Evolutionary conservation across 2,888 invertebrate genomes (phyloP).

Genomic region (Erebia palarica): DNA sequence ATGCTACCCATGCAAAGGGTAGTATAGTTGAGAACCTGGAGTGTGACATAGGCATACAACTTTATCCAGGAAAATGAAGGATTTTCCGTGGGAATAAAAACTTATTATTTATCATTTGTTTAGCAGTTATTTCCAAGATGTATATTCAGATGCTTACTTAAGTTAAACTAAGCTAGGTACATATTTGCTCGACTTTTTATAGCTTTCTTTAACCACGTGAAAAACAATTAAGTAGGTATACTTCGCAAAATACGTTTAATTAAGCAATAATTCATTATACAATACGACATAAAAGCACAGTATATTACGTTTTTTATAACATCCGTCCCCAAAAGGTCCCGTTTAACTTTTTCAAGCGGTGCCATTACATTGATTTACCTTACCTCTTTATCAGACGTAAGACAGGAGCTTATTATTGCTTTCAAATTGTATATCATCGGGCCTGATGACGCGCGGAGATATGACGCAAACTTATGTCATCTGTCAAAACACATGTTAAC

Average conservation of each 20-base stretch:
- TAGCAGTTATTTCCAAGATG: too few relatives aligned
- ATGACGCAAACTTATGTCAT: constrained; percentile 79
- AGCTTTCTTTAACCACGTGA: not conserved
- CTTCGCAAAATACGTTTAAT: constrained; percentile 5
- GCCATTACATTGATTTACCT: constrained; percentile 69
- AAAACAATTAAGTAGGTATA: not conserved
- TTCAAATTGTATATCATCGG: constrained; percentile 77
- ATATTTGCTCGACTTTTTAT: not conserved
- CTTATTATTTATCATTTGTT: too few relatives aligned
- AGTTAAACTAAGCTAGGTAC: too few relatives aligned
- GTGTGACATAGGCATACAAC: too few relatives aligned
- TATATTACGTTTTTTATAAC: constrained; percentile 28
- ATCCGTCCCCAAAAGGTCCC: constrained; percentile 26
- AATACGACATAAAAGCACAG: constrained; percentile 22
- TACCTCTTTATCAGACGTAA: constrained; percentile 72
- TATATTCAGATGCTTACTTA: too few relatives aligned
- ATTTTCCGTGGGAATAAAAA: too few relatives aligned
- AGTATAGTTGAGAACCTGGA: too few relatives aligned
- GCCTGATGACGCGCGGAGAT: constrained; percentile 63
- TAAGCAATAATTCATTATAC: constrained; percentile 33
- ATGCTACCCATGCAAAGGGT: too few relatives aligned
- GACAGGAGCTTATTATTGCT: constrained; percentile 80
- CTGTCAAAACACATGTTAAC: constrained; percentile 82
- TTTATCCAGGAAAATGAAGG: too few relatives aligned
- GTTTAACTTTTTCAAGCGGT: constrained; percentile 16